These are phyloP conservation scores for Pangasius larnaudii DNA, from an alignment of 2,797 vertebrate species.

Conservation along the genomic window DNA sequence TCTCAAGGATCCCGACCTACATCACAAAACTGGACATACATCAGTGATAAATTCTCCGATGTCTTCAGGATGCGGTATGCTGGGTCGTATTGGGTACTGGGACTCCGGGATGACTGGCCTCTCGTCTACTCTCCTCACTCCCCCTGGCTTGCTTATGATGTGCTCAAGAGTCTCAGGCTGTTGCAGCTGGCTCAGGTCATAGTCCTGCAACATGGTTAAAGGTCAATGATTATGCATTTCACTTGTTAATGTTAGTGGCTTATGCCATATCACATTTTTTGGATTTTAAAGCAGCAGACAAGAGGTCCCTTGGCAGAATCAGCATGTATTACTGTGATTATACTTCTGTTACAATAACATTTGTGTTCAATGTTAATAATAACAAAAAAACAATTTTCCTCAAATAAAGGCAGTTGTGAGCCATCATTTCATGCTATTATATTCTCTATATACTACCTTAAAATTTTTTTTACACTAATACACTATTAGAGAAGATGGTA, in stretches of 20 bases:
- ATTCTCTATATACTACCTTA: neutral
- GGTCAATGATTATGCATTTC: slow-evolving; percentile 6
- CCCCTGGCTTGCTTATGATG: slow-evolving; percentile 88
- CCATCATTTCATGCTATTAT: neutral
- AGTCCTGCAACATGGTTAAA: slow-evolving; percentile 82
- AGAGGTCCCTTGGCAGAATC: neutral
- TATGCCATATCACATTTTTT: neutral
- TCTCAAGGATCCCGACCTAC: too few species aligned
- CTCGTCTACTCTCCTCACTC: slow-evolving; percentile 94
- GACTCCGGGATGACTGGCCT: slow-evolving; percentile 93
- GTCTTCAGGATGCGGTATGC: slow-evolving; percentile 93
- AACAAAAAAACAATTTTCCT: neutral
- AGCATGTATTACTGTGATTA: neutral
- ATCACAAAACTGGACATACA: slow-evolving; percentile 68
- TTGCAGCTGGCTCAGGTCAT: slow-evolving; percentile 97
- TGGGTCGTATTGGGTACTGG: slow-evolving; percentile 91
- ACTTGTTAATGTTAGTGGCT: neutral
- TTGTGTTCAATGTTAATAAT: neutral
- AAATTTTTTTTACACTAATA: neutral
- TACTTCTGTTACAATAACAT: neutral
- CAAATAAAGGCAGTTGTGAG: neutral
- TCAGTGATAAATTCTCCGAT: slow-evolving; percentile 98
- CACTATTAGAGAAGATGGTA: neutral
- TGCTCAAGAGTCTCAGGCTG: slow-evolving; percentile 95
- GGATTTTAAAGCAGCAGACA: neutral